Conservation (phyloP, 2,888 invertebrate species). For the Alcis repandata region DNA sequence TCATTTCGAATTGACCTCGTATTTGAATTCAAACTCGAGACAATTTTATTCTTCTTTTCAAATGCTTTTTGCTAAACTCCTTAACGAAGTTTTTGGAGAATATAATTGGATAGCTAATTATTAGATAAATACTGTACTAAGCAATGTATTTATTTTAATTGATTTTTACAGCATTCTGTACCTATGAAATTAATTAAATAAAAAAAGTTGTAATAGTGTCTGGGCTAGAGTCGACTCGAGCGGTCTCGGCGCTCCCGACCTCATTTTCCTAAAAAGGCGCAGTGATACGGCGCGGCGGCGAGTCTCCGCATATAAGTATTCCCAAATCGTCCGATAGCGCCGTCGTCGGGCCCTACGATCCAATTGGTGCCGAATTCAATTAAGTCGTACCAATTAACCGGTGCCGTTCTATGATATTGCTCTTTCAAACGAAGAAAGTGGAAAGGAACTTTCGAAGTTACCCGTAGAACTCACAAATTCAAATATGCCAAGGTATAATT, state of each 20-base stretch:
- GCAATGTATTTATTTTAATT: background rate
- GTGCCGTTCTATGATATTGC: slow-evolving; percentile 62
- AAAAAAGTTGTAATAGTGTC: no score
- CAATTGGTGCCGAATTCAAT: slow-evolving; percentile 63
- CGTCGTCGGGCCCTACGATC: slow-evolving; percentile 42
- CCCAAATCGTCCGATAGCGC: slow-evolving; percentile 26
- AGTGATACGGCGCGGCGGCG: background rate
- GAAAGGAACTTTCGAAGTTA: slow-evolving; percentile 58
- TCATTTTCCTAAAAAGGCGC: background rate
- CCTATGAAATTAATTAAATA: background rate
- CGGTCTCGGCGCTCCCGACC: no score
- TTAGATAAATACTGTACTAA: background rate
- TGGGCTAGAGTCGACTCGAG: no score
- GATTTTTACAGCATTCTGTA: background rate
- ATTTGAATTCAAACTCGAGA: slow-evolving; percentile 10
- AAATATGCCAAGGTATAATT: slow-evolving; percentile 67
- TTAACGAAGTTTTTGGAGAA: slow-evolving; percentile 7
- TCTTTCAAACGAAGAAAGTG: slow-evolving; percentile 57
- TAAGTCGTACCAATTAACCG: slow-evolving; percentile 62
- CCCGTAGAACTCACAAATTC: slow-evolving; percentile 55
- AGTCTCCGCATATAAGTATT: slow-evolving; percentile 21
- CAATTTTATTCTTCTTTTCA: slow-evolving; percentile 5
- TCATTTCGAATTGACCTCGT: slow-evolving; percentile 28
- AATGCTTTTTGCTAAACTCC: slow-evolving; percentile 6
- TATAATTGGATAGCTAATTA: slow-evolving; percentile 13